Conservation (phyloP, 1,140 invertebrate species). For the Mizuhopecten yessoensis region DNA sequence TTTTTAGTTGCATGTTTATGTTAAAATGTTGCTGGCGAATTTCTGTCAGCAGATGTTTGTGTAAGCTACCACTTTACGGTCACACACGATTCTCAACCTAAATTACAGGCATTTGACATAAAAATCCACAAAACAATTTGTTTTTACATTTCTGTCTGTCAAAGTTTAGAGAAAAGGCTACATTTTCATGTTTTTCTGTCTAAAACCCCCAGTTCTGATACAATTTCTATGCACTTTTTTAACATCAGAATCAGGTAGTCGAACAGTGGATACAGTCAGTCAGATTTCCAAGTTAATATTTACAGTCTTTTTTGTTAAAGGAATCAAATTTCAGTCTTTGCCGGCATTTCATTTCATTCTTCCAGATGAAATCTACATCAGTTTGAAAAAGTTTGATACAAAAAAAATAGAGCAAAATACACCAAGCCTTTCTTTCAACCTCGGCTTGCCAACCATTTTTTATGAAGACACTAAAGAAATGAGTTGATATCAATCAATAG, state of each 20-base stretch:
- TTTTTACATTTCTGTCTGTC: not conserved
- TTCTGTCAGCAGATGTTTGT: not conserved
- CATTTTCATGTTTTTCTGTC: not conserved
- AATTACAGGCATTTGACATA: not conserved
- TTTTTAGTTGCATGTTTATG: not conserved
- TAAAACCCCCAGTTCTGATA: not conserved
- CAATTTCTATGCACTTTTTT: not conserved
- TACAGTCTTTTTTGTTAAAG: not conserved
- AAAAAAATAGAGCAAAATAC: not conserved
- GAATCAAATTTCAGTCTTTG: not conserved
- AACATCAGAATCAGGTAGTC: not conserved
- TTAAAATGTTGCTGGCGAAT: not conserved
- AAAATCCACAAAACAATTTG: not conserved
- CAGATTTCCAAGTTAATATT: not conserved
- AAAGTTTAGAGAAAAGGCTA: not conserved
- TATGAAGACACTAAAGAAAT: not conserved
- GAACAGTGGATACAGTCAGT: not conserved
- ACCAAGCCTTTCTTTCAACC: not conserved
- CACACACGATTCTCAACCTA: not conserved
- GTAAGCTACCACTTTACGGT: not conserved
- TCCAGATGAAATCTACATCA: not conserved
- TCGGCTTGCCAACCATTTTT: not conserved
- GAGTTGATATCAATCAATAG: not conserved
- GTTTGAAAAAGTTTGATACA: not conserved
- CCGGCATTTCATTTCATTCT: not conserved